phyloP scores from a whole-genome alignment of 2,113 vertebrate species.

The Lophura nycthemera region DNA sequence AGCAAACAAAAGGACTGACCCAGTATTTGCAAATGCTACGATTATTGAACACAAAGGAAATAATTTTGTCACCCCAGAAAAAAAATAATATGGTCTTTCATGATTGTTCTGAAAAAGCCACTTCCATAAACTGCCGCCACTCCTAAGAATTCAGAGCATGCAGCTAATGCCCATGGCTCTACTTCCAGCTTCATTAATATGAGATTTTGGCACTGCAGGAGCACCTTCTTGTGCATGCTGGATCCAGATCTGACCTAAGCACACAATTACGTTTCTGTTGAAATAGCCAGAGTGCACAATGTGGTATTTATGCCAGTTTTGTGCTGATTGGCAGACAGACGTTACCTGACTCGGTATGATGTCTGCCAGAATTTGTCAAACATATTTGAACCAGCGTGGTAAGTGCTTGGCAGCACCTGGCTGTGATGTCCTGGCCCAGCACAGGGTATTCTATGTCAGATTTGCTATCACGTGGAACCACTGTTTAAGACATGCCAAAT shows the following conservation, averaged over 20 bases:
- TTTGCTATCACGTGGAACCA: neutral
- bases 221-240: constrained; percentile 4
- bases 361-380: constrained; percentile 35
- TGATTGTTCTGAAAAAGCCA: neutral
- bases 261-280: constrained; percentile 38
- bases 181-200: constrained; percentile 52
- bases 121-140: neutral
- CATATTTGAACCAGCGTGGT: constrained; percentile 5
- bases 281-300: constrained; percentile 21
- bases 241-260: constrained; percentile 19
- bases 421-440: neutral
- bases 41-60: constrained; percentile 32
- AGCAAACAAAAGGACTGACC: constrained; percentile 28
- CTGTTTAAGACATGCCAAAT: neutral
- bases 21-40: constrained; percentile 12
- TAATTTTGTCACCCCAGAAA: neutral
- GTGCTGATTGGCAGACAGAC: constrained; percentile 26
- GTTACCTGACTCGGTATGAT: neutral
- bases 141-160: constrained; percentile 37
- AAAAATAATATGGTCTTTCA: neutral
- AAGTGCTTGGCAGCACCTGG: neutral
- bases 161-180: constrained; percentile 2
- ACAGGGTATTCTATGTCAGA: neutral
- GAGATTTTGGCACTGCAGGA: constrained; percentile 51
- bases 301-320: constrained; percentile 33